These are phyloP conservation scores for Drosophila dunni DNA, from an alignment of 1,140 invertebrate species.

Conservation along the genomic window DNA sequence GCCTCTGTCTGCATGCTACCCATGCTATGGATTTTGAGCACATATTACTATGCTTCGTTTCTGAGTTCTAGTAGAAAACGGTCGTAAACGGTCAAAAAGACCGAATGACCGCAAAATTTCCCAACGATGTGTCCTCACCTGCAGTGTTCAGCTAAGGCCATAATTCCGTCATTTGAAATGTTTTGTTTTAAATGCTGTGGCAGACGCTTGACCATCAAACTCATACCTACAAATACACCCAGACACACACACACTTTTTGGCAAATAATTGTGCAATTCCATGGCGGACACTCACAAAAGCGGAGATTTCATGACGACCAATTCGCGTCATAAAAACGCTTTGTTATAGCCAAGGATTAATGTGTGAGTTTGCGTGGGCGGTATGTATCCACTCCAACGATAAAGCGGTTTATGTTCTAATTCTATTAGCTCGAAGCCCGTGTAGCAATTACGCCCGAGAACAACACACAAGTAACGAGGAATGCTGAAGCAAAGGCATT, in stretches of 20 bases:
- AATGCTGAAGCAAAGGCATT: conserved; percentile 18
- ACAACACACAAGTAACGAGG: conserved; percentile 31
- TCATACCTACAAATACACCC: conserved; percentile 9
- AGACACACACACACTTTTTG: conserved; percentile 6
- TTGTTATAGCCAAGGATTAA: conserved; percentile 46
- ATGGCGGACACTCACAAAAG: conserved; percentile 51
- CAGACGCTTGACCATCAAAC: conserved; percentile 47
- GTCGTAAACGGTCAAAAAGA: conserved; percentile 42
- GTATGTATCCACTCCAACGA: conserved; percentile 47
- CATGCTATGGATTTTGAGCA: conserved; percentile 11
- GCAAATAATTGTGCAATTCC: conserved; percentile 61
- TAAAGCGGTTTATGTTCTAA: conserved; percentile 80
- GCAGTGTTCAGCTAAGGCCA: conserved; percentile 67
- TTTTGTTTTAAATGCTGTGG: conserved; percentile 51
- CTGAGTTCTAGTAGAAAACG: conserved; percentile 20
- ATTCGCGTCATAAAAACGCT: conserved; percentile 76
- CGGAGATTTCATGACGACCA: conserved; percentile 55
- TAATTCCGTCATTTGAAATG: conserved; percentile 59
- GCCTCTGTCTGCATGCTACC: too few relatives aligned
- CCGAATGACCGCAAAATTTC: conserved; percentile 48
- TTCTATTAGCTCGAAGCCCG: conserved; percentile 73
- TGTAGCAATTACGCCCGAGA: conserved; percentile 69
- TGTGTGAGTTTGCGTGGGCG: conserved; percentile 4
- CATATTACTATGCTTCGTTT: neutral
- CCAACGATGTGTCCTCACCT: conserved; percentile 66